Evolutionary conservation across 2,888 invertebrate species (phyloP).

Genomic region (Caenorhabditis sulstoni): DNA sequence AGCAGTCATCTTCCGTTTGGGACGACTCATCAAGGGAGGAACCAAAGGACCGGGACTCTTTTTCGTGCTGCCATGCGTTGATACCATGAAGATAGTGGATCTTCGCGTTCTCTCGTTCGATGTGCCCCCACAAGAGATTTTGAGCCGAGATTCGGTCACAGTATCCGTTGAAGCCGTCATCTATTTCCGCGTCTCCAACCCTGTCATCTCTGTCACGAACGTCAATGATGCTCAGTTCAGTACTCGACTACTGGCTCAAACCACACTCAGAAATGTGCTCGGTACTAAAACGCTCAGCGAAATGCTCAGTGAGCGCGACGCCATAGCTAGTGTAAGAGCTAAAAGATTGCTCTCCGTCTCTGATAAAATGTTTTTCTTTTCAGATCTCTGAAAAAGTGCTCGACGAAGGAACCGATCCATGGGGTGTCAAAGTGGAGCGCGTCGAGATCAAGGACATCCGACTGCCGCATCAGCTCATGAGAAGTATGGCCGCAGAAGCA

Average conservation of each 20-base stretch:
- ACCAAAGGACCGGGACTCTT: slow-evolving; percentile 90
- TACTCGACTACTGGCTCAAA: slow-evolving; percentile 87
- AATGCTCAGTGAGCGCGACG: slow-evolving; percentile 80
- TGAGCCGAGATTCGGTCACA: slow-evolving; percentile 82
- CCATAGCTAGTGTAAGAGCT: slow-evolving; percentile 77
- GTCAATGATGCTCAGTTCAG: slow-evolving; percentile 88
- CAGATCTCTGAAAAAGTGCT: slow-evolving; percentile 82
- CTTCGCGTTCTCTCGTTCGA: slow-evolving; percentile 89
- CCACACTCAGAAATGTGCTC: slow-evolving; percentile 81
- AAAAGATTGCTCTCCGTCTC: not conserved
- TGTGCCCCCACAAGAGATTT: slow-evolving; percentile 91
- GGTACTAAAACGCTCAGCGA: slow-evolving; percentile 81
- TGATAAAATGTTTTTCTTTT: slow-evolving; percentile 8
- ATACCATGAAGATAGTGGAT: slow-evolving; percentile 84
- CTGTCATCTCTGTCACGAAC: slow-evolving; percentile 82
- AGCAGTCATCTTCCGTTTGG: slow-evolving; percentile 92
- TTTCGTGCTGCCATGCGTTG: slow-evolving; percentile 96
- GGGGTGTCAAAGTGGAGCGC: slow-evolving; percentile 82
- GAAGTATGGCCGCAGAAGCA: slow-evolving; percentile 96
- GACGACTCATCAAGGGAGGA: slow-evolving; percentile 87
- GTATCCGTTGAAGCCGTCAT: slow-evolving; percentile 82
- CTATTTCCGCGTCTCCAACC: slow-evolving; percentile 69
- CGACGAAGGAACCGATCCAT: slow-evolving; percentile 82
- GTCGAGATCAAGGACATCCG: slow-evolving; percentile 90
- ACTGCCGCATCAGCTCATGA: slow-evolving; percentile 91